Evolutionary conservation across 2,888 invertebrate genomes (phyloP).

Genomic region (Dorcus parallelipipedus): DNA sequence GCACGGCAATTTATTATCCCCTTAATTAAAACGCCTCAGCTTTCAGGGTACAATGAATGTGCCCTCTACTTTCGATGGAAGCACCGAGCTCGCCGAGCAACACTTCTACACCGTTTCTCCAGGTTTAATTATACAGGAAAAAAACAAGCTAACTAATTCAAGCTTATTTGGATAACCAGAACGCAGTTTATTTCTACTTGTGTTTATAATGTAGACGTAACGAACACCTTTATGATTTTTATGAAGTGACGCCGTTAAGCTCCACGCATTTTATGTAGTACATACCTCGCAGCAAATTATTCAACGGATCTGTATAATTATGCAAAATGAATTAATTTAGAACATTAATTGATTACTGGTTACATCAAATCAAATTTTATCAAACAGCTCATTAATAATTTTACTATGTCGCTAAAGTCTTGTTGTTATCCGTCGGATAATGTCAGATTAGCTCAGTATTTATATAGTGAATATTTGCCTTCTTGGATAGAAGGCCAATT

Average conservation of each 20-base stretch:
- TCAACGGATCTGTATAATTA: no score
- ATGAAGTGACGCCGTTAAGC: neutral
- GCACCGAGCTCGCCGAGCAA: neutral
- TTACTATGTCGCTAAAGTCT: no score
- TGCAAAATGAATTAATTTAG: no score
- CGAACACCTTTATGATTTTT: neutral
- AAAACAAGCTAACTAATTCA: slow-evolving; percentile 12
- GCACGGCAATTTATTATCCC: slow-evolving; percentile 14
- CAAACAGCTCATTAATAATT: no score
- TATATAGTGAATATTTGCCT: no score
- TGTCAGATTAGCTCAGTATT: no score
- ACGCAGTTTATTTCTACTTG: neutral
- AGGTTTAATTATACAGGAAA: slow-evolving; percentile 11
- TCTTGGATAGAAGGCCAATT: no score
- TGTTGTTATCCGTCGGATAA: no score
- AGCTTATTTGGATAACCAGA: slow-evolving; percentile 1
- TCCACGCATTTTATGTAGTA: no score
- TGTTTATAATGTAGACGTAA: neutral
- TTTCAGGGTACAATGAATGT: neutral
- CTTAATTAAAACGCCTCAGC: neutral
- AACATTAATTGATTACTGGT: no score
- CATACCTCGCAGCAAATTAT: no score
- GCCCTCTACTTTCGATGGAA: slow-evolving; percentile 9
- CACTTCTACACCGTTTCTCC: slow-evolving; percentile 1
- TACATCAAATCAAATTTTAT: no score